These are phyloP conservation scores for Xylota segnis DNA, from an alignment of 2,888 invertebrate genomes.

Conservation along the genomic window DNA sequence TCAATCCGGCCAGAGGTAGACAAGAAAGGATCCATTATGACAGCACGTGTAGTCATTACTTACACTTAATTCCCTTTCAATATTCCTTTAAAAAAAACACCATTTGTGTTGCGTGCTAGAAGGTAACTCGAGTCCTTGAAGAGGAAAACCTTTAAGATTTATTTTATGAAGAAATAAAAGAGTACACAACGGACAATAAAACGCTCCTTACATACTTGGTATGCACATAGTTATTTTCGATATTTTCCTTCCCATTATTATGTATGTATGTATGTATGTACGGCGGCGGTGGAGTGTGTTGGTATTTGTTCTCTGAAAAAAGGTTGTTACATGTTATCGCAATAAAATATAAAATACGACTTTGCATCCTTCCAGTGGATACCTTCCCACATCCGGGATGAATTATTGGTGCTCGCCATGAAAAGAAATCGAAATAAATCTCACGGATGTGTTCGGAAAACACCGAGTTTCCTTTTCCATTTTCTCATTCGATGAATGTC, in stretches of 20 bases:
- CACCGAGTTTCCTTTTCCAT: constrained; percentile 39
- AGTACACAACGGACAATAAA: constrained; percentile 42
- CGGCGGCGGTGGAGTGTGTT: background rate
- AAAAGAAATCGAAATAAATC: constrained; percentile 68
- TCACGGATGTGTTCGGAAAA: constrained; percentile 52
- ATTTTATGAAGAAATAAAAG: constrained; percentile 52
- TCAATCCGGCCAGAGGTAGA: background rate
- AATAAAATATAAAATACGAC: constrained; percentile 76
- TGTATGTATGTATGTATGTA: background rate
- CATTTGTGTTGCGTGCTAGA: constrained; percentile 24
- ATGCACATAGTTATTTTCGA: constrained; percentile 43
- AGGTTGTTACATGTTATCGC: constrained; percentile 67
- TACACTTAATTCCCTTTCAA: constrained; percentile 44
- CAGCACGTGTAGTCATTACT: constrained; percentile 25
- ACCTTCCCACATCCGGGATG: constrained; percentile 57
- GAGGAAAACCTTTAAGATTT: constrained; percentile 34
- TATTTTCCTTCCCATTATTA: background rate
- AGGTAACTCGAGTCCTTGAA: background rate
- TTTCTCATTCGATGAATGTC: constrained; percentile 56
- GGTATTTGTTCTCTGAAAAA: constrained; percentile 28
- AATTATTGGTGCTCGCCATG: constrained; percentile 66
- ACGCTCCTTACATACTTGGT: constrained; percentile 34
- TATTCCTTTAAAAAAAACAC: constrained; percentile 26
- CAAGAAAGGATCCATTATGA: background rate
- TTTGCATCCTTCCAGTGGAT: constrained; percentile 65